A percentile compares a stretch with the other conserved stretches of the same genome.
These are phyloP conservation scores for Cyclopterus lumpus DNA, from an alignment of 2,797 vertebrate species.

Conservation along the genomic window DNA sequence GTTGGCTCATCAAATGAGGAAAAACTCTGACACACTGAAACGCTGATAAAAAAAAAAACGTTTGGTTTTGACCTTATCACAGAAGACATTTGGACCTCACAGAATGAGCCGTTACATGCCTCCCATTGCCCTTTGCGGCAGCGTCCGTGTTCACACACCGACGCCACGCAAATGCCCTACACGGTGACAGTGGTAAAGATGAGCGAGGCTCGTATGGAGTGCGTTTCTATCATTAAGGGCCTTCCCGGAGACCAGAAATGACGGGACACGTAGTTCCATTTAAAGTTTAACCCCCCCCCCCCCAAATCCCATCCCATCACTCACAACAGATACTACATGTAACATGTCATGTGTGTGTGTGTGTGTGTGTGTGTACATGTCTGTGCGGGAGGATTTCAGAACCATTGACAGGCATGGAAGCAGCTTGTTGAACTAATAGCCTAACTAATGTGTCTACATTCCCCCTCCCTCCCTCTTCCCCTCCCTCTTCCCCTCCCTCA, in stretches of 20 bases:
- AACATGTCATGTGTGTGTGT: constrained; percentile 67
- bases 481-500: constrained; percentile 41
- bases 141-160: constrained; percentile 25
- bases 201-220: constrained; percentile 37
- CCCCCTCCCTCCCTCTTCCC: constrained; percentile 42
- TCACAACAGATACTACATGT: constrained; percentile 67
- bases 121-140: constrained; percentile 75
- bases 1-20: constrained; percentile 55
- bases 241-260: constrained; percentile 40
- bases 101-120: constrained; percentile 66
- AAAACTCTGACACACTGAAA: constrained; percentile 57
- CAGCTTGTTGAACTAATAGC: constrained; percentile 98
- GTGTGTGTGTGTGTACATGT: constrained; percentile 18
- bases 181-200: constrained; percentile 52
- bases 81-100: constrained; percentile 67
- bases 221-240: constrained; percentile 68
- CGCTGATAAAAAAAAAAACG: constrained; percentile 34
- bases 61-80: constrained; percentile 77
- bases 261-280: constrained; percentile 50
- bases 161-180: constrained; percentile 31
- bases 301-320: constrained; percentile 62
- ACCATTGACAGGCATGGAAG: constrained; percentile 93
- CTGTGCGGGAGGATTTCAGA: constrained; percentile 53
- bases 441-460: constrained; percentile 97
- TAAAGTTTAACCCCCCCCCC: constrained; percentile 28